Base-by-base conservation (phyloP, 2,113 vertebrate genomes). In the Trichechus manatus region DNA sequence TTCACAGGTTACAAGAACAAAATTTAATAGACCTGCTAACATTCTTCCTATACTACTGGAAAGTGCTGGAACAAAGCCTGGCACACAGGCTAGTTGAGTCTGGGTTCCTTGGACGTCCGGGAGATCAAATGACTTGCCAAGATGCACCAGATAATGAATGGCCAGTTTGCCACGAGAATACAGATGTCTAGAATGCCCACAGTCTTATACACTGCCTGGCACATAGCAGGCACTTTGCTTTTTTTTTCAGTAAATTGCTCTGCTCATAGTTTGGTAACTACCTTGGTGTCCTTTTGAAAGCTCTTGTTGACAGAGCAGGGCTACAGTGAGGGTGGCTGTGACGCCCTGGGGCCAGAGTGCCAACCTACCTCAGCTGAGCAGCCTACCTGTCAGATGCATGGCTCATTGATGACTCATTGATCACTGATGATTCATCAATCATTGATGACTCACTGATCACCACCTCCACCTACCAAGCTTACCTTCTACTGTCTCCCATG, bases 81-180 rank as follows among this genome's bases (percentile, higher is more conserved):
- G 4, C 9, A 9, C 3, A 1, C 1, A 0, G 10, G 9, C 3
- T 20, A 9, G 23, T 9, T 1, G 25, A 22, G 7, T 61, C 70
- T 70, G 42, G 31, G 17, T 70, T 80, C 19, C 36, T 13, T 9
- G 1, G 27, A 81, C 3, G 6, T 31, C 5, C 33, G 15, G 33
- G 22, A 20, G 33, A 31, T 79, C 15, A 78, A 94, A 90, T 8
- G 36, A 59, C 4, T 42, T 10, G 10, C 31, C 15, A 27, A 25
- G 5, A 36, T 8, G 19, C 5, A 50, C 4, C 29, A 64, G 59
- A 23, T 44, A n/a, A 23, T 0, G 25, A n/a, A 23, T 0, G 25
- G 23, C 19, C 47, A 25, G 33, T 59, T 39, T 77, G 47, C 53
- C 33, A 14, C 0, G 5, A 56, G 47, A 72, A 53, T 9, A 78